phyloP scores from a whole-genome alignment of 2,113 vertebrate genomes.

The Peromyscus leucopus region DNA sequence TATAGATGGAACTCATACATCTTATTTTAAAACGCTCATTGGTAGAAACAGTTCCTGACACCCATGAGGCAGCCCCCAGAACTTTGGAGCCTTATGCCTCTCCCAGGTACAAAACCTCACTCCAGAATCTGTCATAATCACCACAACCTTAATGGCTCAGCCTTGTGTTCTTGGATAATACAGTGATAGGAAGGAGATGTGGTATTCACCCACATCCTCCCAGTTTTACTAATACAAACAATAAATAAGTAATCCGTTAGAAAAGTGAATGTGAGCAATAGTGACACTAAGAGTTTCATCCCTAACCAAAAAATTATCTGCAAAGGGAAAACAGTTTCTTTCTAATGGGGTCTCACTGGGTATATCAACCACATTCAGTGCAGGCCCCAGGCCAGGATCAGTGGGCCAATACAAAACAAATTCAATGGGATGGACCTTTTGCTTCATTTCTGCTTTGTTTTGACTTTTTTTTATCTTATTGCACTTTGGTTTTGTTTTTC shows the following conservation, averaged over 20 bases:
- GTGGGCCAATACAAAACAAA: background rate
- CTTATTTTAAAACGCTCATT: slow-evolving; percentile 71
- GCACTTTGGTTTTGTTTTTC: background rate
- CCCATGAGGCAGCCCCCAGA: slow-evolving; percentile 76
- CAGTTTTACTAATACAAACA: slow-evolving; percentile 31
- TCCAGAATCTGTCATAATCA: slow-evolving; percentile 39
- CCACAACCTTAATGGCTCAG: background rate
- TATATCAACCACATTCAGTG: background rate
- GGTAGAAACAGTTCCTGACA: slow-evolving; percentile 40
- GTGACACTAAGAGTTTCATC: background rate
- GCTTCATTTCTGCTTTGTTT: background rate
- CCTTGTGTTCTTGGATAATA: slow-evolving; percentile 27
- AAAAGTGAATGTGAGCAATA: background rate
- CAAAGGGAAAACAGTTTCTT: background rate
- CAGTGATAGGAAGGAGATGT: background rate
- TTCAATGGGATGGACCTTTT: background rate
- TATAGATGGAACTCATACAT: slow-evolving; percentile 78
- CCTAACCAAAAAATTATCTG: background rate
- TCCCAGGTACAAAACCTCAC: slow-evolving; percentile 65
- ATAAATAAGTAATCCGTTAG: slow-evolving; percentile 26
- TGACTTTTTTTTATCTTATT: background rate
- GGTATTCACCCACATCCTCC: background rate
- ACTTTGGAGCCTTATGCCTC: slow-evolving; percentile 38
- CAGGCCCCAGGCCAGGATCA: background rate
- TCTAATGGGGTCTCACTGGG: background rate